A percentile compares a stretch with the other conserved stretches of the same genome.
These are phyloP conservation scores for Brachirus orientalis DNA, from an alignment of 2,113 vertebrate species.

Conservation along the genomic window DNA sequence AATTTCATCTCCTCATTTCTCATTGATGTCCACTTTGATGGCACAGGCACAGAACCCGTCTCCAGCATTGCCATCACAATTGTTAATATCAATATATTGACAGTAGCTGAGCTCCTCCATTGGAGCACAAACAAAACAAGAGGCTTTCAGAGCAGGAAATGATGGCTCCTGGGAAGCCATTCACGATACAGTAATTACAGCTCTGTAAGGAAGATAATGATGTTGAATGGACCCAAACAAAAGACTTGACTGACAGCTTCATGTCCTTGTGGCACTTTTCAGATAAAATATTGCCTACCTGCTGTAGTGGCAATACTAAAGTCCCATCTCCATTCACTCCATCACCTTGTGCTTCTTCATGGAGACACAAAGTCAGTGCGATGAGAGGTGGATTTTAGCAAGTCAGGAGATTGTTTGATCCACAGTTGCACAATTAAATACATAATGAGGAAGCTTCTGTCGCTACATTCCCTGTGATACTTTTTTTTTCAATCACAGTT, in stretches of 20 bases:
- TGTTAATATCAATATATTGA: constrained; percentile 67
- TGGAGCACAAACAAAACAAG: constrained; percentile 57
- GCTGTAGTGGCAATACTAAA: constrained; percentile 43
- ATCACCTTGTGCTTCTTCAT: not conserved
- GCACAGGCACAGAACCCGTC: constrained; percentile 28
- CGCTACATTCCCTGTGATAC: not conserved
- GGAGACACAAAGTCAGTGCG: constrained; percentile 11
- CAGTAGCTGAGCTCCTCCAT: constrained; percentile 51
- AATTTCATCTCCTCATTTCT: constrained; percentile 13
- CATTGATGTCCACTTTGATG: constrained; percentile 28
- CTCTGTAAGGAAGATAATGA: constrained; percentile 71
- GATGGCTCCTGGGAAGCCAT: constrained; percentile 66
- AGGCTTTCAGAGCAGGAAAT: constrained; percentile 69
- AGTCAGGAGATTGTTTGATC: not conserved
- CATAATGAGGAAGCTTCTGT: not conserved
- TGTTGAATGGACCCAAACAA: constrained; percentile 69
- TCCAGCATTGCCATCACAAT: constrained; percentile 20
- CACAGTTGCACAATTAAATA: constrained; percentile 3
- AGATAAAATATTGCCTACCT: constrained; percentile 56
- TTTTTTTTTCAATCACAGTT: not conserved
- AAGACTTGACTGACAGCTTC: constrained; percentile 59
- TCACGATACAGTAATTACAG: constrained; percentile 70
- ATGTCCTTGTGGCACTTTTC: constrained; percentile 46
- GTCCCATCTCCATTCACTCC: constrained; percentile 36
- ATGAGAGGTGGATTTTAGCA: constrained; percentile 15